phyloP scores from a whole-genome alignment of 2,797 vertebrate species.

The Sciurus carolinensis region DNA sequence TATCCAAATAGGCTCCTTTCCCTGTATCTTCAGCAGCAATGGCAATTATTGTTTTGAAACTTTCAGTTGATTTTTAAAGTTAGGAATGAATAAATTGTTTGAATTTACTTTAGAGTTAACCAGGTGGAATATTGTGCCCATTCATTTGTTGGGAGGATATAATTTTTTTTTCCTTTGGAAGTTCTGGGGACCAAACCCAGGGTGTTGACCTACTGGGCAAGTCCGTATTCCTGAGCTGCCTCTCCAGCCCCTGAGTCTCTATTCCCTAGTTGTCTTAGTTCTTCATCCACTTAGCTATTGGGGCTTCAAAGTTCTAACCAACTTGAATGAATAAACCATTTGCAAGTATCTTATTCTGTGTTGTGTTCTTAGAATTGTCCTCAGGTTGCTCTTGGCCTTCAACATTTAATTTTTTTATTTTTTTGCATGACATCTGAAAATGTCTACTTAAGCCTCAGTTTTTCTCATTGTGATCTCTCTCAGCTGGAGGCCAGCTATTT shows the following conservation, averaged over 20 bases:
- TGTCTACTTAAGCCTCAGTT: slow-evolving; percentile 13
- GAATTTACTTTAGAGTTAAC: slow-evolving; percentile 1
- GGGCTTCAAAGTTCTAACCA: background rate
- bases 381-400: background rate
- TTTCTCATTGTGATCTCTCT: background rate
- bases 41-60: slow-evolving; percentile 4
- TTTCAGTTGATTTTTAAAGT: background rate
- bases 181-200: too few relatives aligned
- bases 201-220: too few relatives aligned
- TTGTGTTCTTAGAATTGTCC: background rate
- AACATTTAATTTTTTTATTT: background rate
- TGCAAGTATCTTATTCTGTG: background rate
- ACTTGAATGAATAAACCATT: background rate
- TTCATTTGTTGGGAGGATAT: background rate
- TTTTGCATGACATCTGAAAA: slow-evolving; percentile 26
- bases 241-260: too few relatives aligned
- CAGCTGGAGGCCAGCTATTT: background rate
- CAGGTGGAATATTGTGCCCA: background rate
- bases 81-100: background rate
- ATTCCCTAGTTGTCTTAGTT: too few relatives aligned
- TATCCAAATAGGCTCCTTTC: background rate
- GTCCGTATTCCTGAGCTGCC: too few relatives aligned
- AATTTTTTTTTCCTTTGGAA: background rate
- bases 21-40: background rate
- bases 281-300: background rate